These are phyloP conservation scores for Rafetus swinhoei DNA, from an alignment of 2,113 vertebrate genomes.

Conservation along the genomic window DNA sequence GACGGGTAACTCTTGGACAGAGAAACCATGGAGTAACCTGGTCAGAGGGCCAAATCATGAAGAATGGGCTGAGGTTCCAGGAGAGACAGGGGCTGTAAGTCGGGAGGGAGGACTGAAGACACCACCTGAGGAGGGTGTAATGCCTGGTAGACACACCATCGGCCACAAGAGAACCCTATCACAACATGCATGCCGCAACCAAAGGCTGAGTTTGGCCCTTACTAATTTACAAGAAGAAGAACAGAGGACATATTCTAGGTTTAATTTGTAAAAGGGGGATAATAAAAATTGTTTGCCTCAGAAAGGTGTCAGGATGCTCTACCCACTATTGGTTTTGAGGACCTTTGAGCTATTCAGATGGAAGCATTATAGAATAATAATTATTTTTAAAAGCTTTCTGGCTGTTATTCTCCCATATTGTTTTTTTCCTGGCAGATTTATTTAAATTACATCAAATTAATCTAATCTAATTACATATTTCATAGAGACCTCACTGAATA, in stretches of 20 bases:
- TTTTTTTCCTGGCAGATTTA: neutral
- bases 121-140: neutral
- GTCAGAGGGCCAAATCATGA: neutral
- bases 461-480: conserved; percentile 1
- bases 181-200: neutral
- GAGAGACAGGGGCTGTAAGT: neutral
- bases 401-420: neutral
- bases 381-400: neutral
- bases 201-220: neutral
- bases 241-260: neutral
- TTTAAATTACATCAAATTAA: neutral
- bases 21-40: neutral
- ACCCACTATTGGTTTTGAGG: neutral
- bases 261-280: neutral
- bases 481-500: neutral
- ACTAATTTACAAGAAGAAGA: neutral
- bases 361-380: neutral
- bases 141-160: neutral
- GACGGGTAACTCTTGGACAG: neutral
- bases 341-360: neutral
- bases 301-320: neutral
- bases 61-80: neutral
- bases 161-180: neutral
- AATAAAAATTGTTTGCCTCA: neutral
- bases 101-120: neutral